A percentile compares a stretch with the other conserved stretches of the same genome.
These are phyloP conservation scores for Drosophila putrida DNA, from an alignment of 2,888 invertebrate species.

Conservation along the genomic window DNA sequence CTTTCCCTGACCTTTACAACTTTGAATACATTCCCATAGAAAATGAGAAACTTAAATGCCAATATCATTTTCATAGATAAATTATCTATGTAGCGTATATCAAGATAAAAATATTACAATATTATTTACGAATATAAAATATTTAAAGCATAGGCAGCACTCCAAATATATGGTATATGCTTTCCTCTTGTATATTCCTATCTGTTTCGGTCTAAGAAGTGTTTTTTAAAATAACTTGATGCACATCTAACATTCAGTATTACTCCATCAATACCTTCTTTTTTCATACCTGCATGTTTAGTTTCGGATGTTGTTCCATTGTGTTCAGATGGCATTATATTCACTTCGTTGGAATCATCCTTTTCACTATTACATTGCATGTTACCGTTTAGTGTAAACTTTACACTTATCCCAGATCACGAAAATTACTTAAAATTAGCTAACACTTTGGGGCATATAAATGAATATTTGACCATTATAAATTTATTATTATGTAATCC, in stretches of 20 bases:
- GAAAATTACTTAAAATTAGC: slow-evolving; percentile 72
- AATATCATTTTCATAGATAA: too few relatives aligned
- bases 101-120: too few relatives aligned
- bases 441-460: slow-evolving; percentile 58
- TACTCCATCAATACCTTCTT: background rate
- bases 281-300: slow-evolving; percentile 63
- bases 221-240: background rate
- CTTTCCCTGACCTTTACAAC: slow-evolving; percentile 18
- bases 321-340: slow-evolving; percentile 71
- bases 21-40: background rate
- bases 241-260: background rate
- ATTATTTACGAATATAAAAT: too few relatives aligned
- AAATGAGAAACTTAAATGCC: background rate
- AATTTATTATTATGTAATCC: slow-evolving; percentile 24
- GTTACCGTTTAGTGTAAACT: slow-evolving; percentile 56
- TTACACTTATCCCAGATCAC: slow-evolving; percentile 48
- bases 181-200: background rate
- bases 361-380: slow-evolving; percentile 74
- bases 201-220: background rate
- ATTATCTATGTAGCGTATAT: too few relatives aligned
- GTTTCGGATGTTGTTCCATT: slow-evolving; percentile 67
- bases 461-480: slow-evolving; percentile 21
- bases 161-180: too few relatives aligned
- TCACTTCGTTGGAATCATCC: slow-evolving; percentile 71
- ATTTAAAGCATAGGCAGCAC: background rate